Percentiles rank a stretch among this genome's conserved stretches.
Conservation (phyloP, 2,888 invertebrate species). For the Lasioglossum villosulum region DNA sequence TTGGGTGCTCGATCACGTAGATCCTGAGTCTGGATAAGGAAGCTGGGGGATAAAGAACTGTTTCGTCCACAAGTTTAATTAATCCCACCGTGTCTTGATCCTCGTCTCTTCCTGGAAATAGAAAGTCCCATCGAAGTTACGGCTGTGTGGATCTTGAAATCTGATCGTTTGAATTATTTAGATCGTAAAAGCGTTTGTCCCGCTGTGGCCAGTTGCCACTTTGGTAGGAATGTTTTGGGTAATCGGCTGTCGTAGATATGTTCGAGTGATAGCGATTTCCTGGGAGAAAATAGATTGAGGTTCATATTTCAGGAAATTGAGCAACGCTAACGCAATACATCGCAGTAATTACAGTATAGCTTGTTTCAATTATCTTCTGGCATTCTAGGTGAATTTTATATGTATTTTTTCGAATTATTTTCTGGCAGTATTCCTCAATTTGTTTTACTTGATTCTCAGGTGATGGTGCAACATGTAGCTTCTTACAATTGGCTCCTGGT, state of each 20-base stretch:
- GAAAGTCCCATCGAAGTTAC: conserved; percentile 1
- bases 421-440: not conserved
- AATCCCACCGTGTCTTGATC: not conserved
- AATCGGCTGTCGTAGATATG: not conserved
- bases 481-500: not conserved
- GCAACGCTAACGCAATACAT: not conserved
- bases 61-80: conserved; percentile 28
- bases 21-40: conserved; percentile 34
- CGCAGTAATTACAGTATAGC: not conserved
- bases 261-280: not conserved
- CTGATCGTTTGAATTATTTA: conserved; percentile 45
- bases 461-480: not conserved
- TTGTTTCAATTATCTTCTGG: not conserved
- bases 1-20: conserved; percentile 17
- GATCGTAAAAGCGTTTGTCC: not conserved
- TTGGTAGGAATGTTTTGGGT: not conserved
- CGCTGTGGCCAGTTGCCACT: not conserved
- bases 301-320: not conserved
- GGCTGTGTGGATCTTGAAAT: not conserved
- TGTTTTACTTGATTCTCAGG: not conserved
- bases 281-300: not conserved
- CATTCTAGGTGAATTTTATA: not conserved
- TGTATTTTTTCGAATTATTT: not conserved
- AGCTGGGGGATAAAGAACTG: not conserved
- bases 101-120: conserved; percentile 3